phyloP scores from a whole-genome alignment of 2,113 vertebrate genomes.

The Lophura nycthemera region DNA sequence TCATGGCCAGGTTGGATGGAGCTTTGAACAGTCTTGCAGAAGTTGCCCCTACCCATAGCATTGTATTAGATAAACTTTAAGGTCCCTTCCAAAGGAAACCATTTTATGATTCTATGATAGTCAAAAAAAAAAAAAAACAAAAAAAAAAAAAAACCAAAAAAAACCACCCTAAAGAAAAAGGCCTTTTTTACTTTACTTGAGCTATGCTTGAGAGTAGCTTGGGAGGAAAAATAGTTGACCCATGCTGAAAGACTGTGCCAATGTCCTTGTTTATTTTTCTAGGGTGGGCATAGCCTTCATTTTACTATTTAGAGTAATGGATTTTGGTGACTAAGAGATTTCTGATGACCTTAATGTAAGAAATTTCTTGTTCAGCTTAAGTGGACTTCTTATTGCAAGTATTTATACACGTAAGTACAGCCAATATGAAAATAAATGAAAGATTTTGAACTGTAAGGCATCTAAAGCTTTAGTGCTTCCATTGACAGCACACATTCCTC shows the following conservation, averaged over 20 bases:
- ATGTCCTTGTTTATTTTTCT: background rate
- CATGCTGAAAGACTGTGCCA: background rate
- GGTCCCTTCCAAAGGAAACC: background rate
- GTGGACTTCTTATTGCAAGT: background rate
- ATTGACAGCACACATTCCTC: background rate
- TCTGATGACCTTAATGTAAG: background rate
- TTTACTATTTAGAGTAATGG: background rate
- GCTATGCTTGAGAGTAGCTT: background rate
- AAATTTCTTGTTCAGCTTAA: background rate
- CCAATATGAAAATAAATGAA: background rate
- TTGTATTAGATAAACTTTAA: background rate
- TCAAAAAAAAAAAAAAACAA: background rate
- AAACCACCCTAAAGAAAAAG: background rate
- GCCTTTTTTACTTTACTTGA: background rate
- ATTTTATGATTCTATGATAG: background rate
- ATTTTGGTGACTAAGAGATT: background rate
- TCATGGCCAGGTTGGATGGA: background rate
- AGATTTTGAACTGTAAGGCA: background rate
- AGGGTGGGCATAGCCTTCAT: background rate
- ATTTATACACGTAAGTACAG: background rate
- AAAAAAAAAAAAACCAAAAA: too few species aligned
- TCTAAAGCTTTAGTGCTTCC: background rate
- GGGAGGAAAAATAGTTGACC: background rate
- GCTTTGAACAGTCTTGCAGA: background rate
- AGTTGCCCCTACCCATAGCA: background rate